Evolutionary conservation across 2,797 vertebrate genomes (phyloP).

Genomic region (Karalla daura): DNA sequence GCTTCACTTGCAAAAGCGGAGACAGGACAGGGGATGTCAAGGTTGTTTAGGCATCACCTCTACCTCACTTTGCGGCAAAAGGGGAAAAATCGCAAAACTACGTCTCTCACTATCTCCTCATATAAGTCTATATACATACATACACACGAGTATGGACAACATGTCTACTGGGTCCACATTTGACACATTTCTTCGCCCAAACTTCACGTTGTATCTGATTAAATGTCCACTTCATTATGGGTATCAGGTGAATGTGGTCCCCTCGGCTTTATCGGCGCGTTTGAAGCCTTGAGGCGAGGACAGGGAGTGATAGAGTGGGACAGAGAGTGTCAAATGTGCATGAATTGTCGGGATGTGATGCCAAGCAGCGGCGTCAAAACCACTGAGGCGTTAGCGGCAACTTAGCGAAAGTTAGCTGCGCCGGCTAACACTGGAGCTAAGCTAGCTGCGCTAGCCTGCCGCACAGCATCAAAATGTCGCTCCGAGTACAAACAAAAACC

Average conservation of each 20-base stretch:
- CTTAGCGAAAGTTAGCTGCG: slow-evolving; percentile 72
- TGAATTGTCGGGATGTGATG: not conserved
- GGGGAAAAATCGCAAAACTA: not conserved
- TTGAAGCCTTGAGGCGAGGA: no score
- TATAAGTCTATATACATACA: no score
- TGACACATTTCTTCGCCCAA: not conserved
- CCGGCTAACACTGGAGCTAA: slow-evolving; percentile 57
- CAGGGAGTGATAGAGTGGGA: no score
- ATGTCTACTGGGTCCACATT: not conserved
- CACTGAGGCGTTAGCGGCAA: slow-evolving; percentile 32
- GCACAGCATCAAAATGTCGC: slow-evolving; percentile 10
- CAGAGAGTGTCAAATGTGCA: no score
- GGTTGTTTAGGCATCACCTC: slow-evolving; percentile 21
- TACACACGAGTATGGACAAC: not conserved
- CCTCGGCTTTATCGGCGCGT: not conserved
- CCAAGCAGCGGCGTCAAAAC: not conserved
- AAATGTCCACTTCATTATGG: not conserved
- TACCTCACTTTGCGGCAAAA: not conserved
- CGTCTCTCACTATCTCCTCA: no score
- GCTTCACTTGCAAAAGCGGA: slow-evolving; percentile 28
- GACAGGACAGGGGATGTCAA: not conserved
- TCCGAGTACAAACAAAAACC: not conserved
- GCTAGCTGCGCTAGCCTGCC: slow-evolving; percentile 38
- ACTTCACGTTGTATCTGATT: not conserved
- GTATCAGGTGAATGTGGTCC: not conserved